A percentile compares a stretch with the other conserved stretches of the same genome.
Conservation (phyloP, 2,797 vertebrate genomes). For the Bovichtus variegatus region DNA sequence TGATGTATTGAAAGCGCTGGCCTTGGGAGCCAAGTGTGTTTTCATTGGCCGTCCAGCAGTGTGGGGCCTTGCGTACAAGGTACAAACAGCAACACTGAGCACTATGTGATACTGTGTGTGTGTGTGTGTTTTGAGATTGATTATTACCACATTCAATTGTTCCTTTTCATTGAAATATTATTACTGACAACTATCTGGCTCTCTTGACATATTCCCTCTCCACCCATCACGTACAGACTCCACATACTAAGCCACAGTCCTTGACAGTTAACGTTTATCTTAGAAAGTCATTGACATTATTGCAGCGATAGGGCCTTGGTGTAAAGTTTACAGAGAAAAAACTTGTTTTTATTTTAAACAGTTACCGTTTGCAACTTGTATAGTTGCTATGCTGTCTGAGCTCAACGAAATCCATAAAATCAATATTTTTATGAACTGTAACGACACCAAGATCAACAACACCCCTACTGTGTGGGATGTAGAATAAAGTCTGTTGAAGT, state of each 20-base stretch:
- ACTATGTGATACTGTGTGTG: not conserved
- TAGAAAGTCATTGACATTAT: not conserved
- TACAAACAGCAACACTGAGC: constrained; percentile 60
- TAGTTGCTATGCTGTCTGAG: not conserved
- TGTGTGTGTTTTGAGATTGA: not conserved
- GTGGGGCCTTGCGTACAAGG: constrained; percentile 97
- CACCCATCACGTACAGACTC: not conserved
- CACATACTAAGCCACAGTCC: not conserved
- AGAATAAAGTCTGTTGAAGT: too few species aligned
- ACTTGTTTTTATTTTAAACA: too few species aligned
- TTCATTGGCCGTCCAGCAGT: constrained; percentile 95
- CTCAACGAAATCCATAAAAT: too few species aligned
- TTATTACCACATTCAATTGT: too few species aligned
- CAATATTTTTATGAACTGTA: too few species aligned
- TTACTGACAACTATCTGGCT: not conserved
- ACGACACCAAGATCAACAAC: too few species aligned
- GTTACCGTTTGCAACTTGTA: not conserved
- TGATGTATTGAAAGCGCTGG: constrained; percentile 93
- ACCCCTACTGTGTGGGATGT: not conserved
- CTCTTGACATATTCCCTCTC: not conserved
- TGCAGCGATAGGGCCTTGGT: not conserved
- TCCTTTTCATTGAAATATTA: not conserved
- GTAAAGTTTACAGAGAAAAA: not conserved
- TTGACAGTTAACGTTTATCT: not conserved
- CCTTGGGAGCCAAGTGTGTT: constrained; percentile 94